These are phyloP conservation scores for Chamaea fasciata DNA, from an alignment of 2,113 vertebrate genomes.

Conservation along the genomic window DNA sequence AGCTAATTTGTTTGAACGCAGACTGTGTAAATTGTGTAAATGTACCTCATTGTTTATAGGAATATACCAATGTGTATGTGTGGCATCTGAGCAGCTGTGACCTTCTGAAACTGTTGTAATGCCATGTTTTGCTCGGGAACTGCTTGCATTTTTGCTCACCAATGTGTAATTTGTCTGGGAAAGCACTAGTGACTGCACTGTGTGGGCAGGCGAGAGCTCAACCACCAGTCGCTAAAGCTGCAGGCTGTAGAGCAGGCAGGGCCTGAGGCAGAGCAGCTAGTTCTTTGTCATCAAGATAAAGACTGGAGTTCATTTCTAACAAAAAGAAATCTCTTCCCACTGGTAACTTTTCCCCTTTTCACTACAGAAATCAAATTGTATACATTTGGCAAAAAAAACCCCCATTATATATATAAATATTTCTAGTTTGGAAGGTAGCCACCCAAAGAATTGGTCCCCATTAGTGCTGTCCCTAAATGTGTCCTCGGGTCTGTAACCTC, in stretches of 20 bases:
- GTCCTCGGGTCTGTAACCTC: conserved; percentile 58
- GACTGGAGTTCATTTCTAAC: not conserved
- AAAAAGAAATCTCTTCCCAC: not conserved
- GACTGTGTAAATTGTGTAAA: conserved; percentile 75
- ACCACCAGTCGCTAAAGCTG: not conserved
- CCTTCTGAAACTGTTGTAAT: conserved; percentile 71
- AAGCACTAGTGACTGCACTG: conserved; percentile 71
- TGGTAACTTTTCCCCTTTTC: not conserved
- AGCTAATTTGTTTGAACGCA: conserved; percentile 83
- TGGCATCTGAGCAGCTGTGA: conserved; percentile 72
- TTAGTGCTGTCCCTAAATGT: conserved; percentile 64
- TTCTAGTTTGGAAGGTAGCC: not conserved
- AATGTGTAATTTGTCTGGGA: conserved; percentile 71
- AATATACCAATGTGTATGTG: conserved; percentile 73
- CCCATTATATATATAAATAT: not conserved
- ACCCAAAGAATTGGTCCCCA: conserved; percentile 23
- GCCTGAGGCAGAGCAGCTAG: conserved; percentile 5
- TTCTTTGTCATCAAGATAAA: conserved; percentile 11
- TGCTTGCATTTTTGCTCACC: conserved; percentile 72
- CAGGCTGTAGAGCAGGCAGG: conserved; percentile 1
- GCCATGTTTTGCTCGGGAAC: conserved; percentile 72
- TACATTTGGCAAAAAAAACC: not conserved
- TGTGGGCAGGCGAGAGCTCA: not conserved
- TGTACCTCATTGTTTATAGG: conserved; percentile 73
- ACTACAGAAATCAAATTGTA: not conserved